Percentiles rank a stretch among this genome's conserved stretches.
Conservation (phyloP, 2,113 vertebrate species). For the Podilymbus podiceps region DNA sequence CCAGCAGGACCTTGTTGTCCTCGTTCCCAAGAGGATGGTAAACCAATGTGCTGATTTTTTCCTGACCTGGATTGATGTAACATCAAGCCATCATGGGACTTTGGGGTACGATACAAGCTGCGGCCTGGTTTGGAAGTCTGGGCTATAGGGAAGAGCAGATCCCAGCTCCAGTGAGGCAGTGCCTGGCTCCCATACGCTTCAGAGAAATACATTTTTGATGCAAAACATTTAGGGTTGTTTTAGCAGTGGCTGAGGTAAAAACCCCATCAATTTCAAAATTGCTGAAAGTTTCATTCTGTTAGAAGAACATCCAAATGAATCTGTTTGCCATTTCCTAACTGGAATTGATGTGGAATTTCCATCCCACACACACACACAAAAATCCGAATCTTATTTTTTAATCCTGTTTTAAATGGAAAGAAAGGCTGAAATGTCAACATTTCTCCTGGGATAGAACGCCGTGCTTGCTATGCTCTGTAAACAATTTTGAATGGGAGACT, state of each 20-base stretch:
- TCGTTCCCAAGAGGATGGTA: background rate
- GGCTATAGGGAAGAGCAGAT: background rate
- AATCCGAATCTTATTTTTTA: background rate
- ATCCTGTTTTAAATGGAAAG: background rate
- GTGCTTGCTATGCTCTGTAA: background rate
- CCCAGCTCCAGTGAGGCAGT: background rate
- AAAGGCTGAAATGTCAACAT: slow-evolving; percentile 3
- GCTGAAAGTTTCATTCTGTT: background rate
- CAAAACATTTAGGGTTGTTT: background rate
- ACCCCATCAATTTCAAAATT: background rate
- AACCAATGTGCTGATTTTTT: background rate
- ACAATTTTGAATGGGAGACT: background rate
- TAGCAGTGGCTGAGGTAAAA: background rate
- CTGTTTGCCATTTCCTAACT: slow-evolving; percentile 25
- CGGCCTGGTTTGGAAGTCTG: background rate
- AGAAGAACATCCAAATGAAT: slow-evolving; percentile 16
- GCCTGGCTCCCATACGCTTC: background rate
- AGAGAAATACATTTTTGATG: background rate
- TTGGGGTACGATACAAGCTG: background rate
- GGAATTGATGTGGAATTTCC: slow-evolving; percentile 13
- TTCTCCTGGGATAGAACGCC: background rate
- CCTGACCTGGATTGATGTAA: background rate
- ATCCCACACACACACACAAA: background rate
- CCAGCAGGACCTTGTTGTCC: background rate
- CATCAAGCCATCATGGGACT: background rate